Percentiles rank a stretch among this genome's conserved stretches.
Evolutionary conservation across 2,888 invertebrate genomes (phyloP).

Genomic region (Drosophila helvetica): DNA sequence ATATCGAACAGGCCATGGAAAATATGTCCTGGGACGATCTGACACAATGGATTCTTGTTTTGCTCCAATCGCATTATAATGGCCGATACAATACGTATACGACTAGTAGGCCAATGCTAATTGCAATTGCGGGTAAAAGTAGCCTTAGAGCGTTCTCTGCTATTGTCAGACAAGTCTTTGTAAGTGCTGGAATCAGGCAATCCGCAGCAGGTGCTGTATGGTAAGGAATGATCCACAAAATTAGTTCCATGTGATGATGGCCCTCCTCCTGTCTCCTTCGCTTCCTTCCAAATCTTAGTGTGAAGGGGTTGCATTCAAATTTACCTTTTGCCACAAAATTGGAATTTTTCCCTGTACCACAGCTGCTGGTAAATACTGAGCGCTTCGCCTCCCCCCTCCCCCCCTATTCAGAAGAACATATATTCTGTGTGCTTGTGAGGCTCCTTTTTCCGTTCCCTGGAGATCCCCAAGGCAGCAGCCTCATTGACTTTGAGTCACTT

Average conservation of each 20-base stretch:
- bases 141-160: too few relatives aligned
- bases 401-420: too few relatives aligned
- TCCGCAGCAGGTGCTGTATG: too few relatives aligned
- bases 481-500: constrained; percentile 37
- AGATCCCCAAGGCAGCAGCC: constrained; percentile 18
- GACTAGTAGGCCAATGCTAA: too few relatives aligned
- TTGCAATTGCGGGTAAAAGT: too few relatives aligned
- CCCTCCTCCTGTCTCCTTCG: too few relatives aligned
- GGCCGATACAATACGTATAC: too few relatives aligned
- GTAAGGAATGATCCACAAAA: not conserved
- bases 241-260: not conserved
- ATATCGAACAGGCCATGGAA: constrained; percentile 22
- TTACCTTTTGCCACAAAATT: not conserved
- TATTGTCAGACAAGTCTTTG: too few relatives aligned
- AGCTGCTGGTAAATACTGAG: not conserved
- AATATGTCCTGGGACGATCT: constrained; percentile 3
- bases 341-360: not conserved
- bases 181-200: too few relatives aligned
- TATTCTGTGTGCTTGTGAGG: not conserved
- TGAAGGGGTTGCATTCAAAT: not conserved
- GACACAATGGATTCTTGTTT: too few relatives aligned
- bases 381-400: too few relatives aligned
- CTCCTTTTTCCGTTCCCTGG: not conserved
- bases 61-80: too few relatives aligned
- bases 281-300: not conserved